Base-by-base conservation (phyloP, 2,888 invertebrate species). In the Drosophila anomalipes region DNA sequence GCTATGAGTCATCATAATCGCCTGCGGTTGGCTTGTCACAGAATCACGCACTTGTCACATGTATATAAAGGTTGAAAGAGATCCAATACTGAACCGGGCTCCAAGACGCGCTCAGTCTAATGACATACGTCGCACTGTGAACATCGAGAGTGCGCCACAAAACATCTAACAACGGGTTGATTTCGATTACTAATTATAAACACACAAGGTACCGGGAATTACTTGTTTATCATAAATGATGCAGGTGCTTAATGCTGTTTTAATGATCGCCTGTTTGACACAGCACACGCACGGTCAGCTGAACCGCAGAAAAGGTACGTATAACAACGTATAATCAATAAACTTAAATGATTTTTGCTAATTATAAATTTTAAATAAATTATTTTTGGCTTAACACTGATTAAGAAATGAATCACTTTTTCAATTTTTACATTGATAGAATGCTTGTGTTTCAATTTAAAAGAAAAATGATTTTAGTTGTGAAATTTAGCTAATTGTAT, bases 41-140 rank as follows among this genome's bases (percentile, higher is more conserved):
- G 26, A 16, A 16, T 22, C 22, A n/a, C 30, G 4, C 14, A 30
- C 7, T 57, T 14, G 9, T 47, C 37, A 54, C 41, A 49, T 33
- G 39, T 49, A 67, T 59, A 71, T 67, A 71, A 81, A 57, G 41
- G 35, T 53, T 39, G 37, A 49, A 57, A 62, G 54, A 33, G 44
- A 49, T 28, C 35, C 22, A 70, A 68, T 49, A 60, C 49, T 39
- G 37, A 33, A 67, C 69, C 26, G n/a, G 26, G 14, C 16, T 19
- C 51, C 33, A 60, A 68, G 78, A 62, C 73, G 72, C 65, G 70
- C 59, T 87, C 81, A 91, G 89, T 90, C 56, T 81, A 74, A 83
- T 79, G 81, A 89, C 77, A 77, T 70, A 47, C 73, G 80, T 62
- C 74, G 41, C 59, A 58, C 62, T 39, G 83, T 63, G n/a, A 79